These are phyloP conservation scores for Eudemis profundana DNA, from an alignment of 2,888 invertebrate genomes.

Conservation along the genomic window DNA sequence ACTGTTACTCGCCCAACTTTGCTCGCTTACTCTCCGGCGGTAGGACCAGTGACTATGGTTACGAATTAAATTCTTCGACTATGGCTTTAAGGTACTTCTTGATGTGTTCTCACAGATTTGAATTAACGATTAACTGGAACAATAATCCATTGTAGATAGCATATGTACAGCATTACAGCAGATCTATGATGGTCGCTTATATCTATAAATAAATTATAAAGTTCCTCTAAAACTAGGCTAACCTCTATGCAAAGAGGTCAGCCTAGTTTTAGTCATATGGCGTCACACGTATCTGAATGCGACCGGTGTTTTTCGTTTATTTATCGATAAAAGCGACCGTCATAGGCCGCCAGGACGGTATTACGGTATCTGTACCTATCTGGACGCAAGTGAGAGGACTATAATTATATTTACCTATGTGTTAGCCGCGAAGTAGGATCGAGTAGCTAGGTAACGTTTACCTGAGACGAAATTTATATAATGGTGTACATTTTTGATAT, in stretches of 20 bases:
- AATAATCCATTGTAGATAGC: slow-evolving; percentile 70
- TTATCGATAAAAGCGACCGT: no score
- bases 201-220: no score
- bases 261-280: no score
- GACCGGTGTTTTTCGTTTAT: no score
- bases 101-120: slow-evolving; percentile 50
- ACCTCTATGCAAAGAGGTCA: no score
- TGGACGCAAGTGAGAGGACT: slow-evolving; percentile 74
- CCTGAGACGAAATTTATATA: slow-evolving; percentile 84
- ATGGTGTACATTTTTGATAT: slow-evolving; percentile 86
- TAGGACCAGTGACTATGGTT: no score
- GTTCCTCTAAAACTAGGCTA: no score
- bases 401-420: slow-evolving; percentile 77
- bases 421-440: slow-evolving; percentile 72
- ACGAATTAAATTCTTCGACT: background rate
- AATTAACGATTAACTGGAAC: slow-evolving; percentile 64
- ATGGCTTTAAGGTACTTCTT: slow-evolving; percentile 12
- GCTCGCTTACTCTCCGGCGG: no score
- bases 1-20: no score
- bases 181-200: no score
- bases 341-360: no score
- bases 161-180: slow-evolving; percentile 71
- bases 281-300: no score
- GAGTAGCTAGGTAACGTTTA: slow-evolving; percentile 83
- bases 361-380: slow-evolving; percentile 70